phyloP scores from a whole-genome alignment of 2,888 invertebrate species.

The Cataglyphis cursor region DNA sequence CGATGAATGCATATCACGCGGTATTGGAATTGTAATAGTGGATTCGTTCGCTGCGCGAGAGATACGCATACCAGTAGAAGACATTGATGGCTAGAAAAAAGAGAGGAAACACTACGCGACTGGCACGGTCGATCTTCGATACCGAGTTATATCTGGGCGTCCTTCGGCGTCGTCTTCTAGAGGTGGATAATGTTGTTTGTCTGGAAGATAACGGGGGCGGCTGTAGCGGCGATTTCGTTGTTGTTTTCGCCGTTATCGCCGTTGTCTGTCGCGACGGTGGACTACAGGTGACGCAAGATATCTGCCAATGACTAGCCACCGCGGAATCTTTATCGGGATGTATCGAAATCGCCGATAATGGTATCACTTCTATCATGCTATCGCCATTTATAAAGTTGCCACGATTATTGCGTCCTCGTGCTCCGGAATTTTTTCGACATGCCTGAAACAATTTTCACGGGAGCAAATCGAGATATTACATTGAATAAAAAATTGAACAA shows the following conservation, averaged over 20 bases:
- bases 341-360: conserved; percentile 89
- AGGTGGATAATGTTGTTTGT: conserved; percentile 62
- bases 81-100: conserved; percentile 92
- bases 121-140: conserved; percentile 93
- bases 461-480: neutral
- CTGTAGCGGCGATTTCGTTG: conserved; percentile 56
- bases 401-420: conserved; percentile 58
- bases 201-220: conserved; percentile 64
- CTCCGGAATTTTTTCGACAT: conserved; percentile 31
- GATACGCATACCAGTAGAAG: conserved; percentile 93
- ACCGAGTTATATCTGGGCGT: conserved; percentile 92
- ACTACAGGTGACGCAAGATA: conserved; percentile 86
- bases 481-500: neutral
- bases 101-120: conserved; percentile 92
- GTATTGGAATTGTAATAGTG: conserved; percentile 76
- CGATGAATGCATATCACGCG: conserved; percentile 60
- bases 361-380: conserved; percentile 89
- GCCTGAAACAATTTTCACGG: conserved; percentile 28
- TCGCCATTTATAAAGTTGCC: conserved; percentile 75
- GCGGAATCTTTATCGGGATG: conserved; percentile 83
- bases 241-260: conserved; percentile 58
- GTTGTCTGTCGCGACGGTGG: conserved; percentile 64
- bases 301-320: conserved; percentile 77
- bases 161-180: conserved; percentile 85
- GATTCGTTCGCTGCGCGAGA: conserved; percentile 89